Conservation (phyloP, 1,140 invertebrate species). For the Gryon sp. region DNA sequence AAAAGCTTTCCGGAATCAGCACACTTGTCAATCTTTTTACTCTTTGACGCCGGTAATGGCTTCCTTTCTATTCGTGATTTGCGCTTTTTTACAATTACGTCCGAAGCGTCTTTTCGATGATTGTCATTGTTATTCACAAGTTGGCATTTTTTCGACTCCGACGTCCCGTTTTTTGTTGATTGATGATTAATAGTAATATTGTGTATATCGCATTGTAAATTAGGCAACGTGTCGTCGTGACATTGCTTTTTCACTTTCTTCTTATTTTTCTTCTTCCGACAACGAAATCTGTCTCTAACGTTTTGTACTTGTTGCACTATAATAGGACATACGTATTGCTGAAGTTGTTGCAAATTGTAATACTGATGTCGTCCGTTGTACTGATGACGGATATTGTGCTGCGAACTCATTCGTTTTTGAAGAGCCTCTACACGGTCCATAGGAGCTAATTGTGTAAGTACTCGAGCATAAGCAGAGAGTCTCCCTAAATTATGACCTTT, state of each 20-base stretch:
- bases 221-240: conserved; percentile 61
- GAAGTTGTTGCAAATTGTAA: conserved; percentile 52
- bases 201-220: conserved; percentile 64
- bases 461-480: conserved; percentile 85
- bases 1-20: conserved; percentile 32
- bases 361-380: conserved; percentile 65
- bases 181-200: conserved; percentile 24
- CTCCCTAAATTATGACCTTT: conserved; percentile 85
- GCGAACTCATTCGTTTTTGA: conserved; percentile 67
- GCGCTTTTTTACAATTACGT: conserved; percentile 69
- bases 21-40: conserved; percentile 39
- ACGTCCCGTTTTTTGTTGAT: conserved; percentile 21
- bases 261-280: conserved; percentile 72
- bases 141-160: conserved; percentile 72
- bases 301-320: conserved; percentile 67
- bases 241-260: conserved; percentile 71
- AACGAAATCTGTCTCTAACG: conserved; percentile 68
- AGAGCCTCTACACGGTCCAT: conserved; percentile 77
- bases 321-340: conserved; percentile 67
- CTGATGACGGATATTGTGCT: conserved; percentile 73
- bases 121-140: conserved; percentile 67
- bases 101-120: conserved; percentile 64
- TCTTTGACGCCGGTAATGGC: not conserved
- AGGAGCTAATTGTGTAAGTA: conserved; percentile 83
- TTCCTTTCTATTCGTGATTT: conserved; percentile 73